A percentile compares a stretch with the other conserved stretches of the same genome.
Evolutionary conservation across 1,140 invertebrate species (phyloP).

Genomic region (Pantala flavescens): DNA sequence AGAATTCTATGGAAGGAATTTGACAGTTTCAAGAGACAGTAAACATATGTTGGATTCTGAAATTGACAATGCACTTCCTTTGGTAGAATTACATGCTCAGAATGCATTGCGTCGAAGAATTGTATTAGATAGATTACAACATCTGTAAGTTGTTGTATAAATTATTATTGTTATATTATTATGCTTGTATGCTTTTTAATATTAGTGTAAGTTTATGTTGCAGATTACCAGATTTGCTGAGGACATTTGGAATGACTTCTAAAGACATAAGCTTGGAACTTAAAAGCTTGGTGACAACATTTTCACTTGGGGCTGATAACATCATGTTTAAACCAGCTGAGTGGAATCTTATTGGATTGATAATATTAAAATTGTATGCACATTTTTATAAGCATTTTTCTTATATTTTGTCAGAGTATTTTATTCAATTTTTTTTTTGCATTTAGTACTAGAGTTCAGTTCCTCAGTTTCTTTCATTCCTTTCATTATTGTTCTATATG

Average conservation of each 20-base stretch:
- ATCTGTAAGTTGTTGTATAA: not conserved
- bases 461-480: no score
- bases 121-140: not conserved
- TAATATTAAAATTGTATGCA: constrained; percentile 39
- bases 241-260: constrained; percentile 25
- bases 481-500: no score
- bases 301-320: constrained; percentile 17
- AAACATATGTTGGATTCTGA: no score
- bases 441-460: no score
- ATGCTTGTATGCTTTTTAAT: not conserved
- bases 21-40: not conserved
- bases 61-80: not conserved
- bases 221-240: constrained; percentile 36
- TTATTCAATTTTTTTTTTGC: no score
- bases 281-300: constrained; percentile 12
- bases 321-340: constrained; percentile 35
- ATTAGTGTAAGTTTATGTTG: not conserved
- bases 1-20: not conserved
- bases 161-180: not conserved
- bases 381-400: not conserved
- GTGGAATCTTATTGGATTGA: constrained; percentile 36
- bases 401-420: no score
- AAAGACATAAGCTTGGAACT: constrained; percentile 13
- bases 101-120: not conserved
- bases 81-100: not conserved